phyloP scores from a whole-genome alignment of 1,140 invertebrate species.

The Conus ventricosus region DNA sequence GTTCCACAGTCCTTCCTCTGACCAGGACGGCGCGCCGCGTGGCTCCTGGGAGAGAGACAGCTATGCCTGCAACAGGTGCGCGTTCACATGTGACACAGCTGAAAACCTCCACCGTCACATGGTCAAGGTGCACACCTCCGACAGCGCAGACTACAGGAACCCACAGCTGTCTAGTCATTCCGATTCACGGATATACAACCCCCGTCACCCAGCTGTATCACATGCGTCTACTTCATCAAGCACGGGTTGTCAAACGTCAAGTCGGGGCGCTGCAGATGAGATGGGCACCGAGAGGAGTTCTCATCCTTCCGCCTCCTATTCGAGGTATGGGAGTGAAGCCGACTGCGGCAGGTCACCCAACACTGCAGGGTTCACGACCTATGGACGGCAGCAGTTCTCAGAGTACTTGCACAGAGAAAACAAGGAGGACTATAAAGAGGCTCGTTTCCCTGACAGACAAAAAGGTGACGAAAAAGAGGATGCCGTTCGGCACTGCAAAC shows the following conservation, averaged over 20 bases:
- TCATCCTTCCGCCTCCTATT: neutral
- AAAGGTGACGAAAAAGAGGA: neutral
- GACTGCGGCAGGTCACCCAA: neutral
- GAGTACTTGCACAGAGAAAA: neutral
- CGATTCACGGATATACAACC: neutral
- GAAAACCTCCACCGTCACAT: conserved; percentile 74
- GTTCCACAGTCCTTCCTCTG: conserved; percentile 1
- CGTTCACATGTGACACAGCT: conserved; percentile 67
- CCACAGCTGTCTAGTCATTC: neutral
- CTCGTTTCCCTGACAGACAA: neutral
- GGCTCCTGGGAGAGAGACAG: neutral
- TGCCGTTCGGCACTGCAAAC: neutral
- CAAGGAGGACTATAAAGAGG: neutral
- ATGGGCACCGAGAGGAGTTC: neutral
- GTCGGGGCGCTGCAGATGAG: neutral
- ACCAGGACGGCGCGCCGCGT: neutral
- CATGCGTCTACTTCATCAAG: neutral
- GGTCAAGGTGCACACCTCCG: conserved; percentile 72
- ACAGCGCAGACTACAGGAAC: conserved; percentile 57
- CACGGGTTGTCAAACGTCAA: neutral
- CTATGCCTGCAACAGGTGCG: conserved; percentile 75
- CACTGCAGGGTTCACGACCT: too few relatives aligned
- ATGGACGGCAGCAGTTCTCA: too few relatives aligned
- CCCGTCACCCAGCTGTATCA: conserved; percentile 11
- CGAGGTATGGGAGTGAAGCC: neutral